phyloP scores from a whole-genome alignment of 2,888 invertebrate species.

The Perizoma affinitatum region DNA sequence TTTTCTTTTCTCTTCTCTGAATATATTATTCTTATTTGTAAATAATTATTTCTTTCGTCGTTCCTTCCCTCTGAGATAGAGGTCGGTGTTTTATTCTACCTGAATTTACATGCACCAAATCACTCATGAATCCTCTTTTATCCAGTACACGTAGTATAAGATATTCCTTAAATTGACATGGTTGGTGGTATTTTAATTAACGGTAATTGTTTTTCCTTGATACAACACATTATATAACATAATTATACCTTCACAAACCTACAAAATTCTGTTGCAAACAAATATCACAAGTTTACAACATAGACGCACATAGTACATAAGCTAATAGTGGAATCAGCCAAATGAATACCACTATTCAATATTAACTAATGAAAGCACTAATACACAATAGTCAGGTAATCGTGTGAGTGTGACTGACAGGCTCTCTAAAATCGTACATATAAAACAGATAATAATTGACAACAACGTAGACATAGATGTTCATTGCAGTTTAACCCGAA shows the following conservation, averaged over 20 bases:
- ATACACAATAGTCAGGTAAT: slow-evolving; percentile 50
- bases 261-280: too few species aligned
- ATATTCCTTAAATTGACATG: too few species aligned
- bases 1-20: slow-evolving; percentile 57
- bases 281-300: too few species aligned
- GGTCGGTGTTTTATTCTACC: slow-evolving; percentile 45
- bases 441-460: background rate
- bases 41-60: slow-evolving; percentile 59
- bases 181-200: too few species aligned
- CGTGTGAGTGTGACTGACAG: slow-evolving; percentile 36
- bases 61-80: slow-evolving; percentile 44
- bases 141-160: too few species aligned
- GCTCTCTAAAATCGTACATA: background rate
- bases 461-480: background rate
- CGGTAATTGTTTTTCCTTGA: too few species aligned
- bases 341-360: slow-evolving; percentile 19
- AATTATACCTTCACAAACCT: too few species aligned
- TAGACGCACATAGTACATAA: background rate
- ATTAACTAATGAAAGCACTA: slow-evolving; percentile 44
- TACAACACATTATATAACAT: too few species aligned
- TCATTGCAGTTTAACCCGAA: slow-evolving; percentile 7
- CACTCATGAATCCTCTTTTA: too few species aligned
- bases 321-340: slow-evolving; percentile 5
- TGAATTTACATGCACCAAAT: slow-evolving; percentile 21
- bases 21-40: slow-evolving; percentile 68